Percentiles rank a stretch among this genome's conserved stretches.
Evolutionary conservation across 2,888 invertebrate species (phyloP).

Genomic region (Boloria euphrosyne): DNA sequence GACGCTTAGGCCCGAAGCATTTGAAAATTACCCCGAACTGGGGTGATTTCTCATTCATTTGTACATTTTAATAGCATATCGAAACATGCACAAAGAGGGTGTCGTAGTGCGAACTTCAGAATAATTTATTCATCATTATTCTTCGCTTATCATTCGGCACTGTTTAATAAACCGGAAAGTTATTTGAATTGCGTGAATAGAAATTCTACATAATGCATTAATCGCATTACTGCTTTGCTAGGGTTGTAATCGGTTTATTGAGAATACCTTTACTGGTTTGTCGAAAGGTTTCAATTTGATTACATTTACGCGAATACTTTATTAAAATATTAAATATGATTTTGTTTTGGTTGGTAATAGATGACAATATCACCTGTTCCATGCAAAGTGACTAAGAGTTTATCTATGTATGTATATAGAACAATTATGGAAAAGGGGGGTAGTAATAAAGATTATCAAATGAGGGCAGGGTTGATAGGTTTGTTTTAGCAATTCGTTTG

Average conservation of each 20-base stretch:
- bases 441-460: conserved; percentile 58
- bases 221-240: conserved; percentile 60
- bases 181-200: conserved; percentile 70
- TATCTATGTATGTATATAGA: conserved; percentile 25
- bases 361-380: no score
- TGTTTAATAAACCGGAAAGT: conserved; percentile 70
- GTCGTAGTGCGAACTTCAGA: conserved; percentile 50
- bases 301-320: conserved; percentile 11
- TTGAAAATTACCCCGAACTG: conserved; percentile 68
- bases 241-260: conserved; percentile 51
- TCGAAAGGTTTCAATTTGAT: conserved; percentile 29
- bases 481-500: conserved; percentile 43
- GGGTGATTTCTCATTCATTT: conserved; percentile 56
- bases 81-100: conserved; percentile 51
- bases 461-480: conserved; percentile 59
- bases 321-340: background rate
- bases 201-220: conserved; percentile 63
- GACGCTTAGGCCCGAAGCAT: conserved; percentile 57
- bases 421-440: conserved; percentile 42
- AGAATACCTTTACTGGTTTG: conserved; percentile 42
- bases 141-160: conserved; percentile 57
- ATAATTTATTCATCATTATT: conserved; percentile 63
- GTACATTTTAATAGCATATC: conserved; percentile 43
- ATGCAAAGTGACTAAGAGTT: background rate
- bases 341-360: background rate